Conservation (phyloP, 2,888 invertebrate species). For the Eupelmus urozonus region DNA sequence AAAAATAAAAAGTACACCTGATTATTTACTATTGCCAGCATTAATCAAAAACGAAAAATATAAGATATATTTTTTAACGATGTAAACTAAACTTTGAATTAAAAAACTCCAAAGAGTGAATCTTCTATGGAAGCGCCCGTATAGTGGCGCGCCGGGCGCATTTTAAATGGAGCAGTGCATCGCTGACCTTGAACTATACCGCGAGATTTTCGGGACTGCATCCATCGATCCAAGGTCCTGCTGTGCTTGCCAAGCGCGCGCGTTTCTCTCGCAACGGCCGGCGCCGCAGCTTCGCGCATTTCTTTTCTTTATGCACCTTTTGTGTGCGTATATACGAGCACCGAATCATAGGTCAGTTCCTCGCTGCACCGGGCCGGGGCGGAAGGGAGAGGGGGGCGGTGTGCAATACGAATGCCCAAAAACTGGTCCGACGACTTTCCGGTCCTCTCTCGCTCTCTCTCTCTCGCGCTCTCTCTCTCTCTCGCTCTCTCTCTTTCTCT, state of each 20-base stretch:
- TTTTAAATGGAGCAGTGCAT: conserved; percentile 29
- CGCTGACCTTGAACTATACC: conserved; percentile 46
- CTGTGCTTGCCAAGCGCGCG: neutral
- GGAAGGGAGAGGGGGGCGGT: neutral
- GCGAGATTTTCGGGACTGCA: conserved; percentile 32
- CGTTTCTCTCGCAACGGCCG: neutral
- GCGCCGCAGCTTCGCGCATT: neutral
- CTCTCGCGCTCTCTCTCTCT: neutral
- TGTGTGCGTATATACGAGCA: neutral
- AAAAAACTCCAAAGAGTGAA: neutral
- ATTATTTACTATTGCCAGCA: too few relatives aligned
- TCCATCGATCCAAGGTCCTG: conserved; percentile 17
- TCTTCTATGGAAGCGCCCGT: neutral
- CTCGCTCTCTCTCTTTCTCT: too few relatives aligned
- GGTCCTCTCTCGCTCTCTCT: conserved; percentile 11
- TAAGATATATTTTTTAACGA: neutral
- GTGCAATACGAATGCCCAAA: conserved; percentile 5
- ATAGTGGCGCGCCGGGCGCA: neutral
- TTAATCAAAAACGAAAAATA: neutral
- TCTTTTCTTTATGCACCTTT: conserved; percentile 8
- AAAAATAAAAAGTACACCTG: too few relatives aligned
- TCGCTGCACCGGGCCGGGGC: neutral
- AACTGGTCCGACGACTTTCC: conserved; percentile 51
- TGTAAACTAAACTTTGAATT: too few relatives aligned
- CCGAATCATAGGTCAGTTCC: too few relatives aligned